These are phyloP conservation scores for Montipora capitata DNA, from an alignment of 92 coral and sea anemone species.

Conservation along the genomic window DNA sequence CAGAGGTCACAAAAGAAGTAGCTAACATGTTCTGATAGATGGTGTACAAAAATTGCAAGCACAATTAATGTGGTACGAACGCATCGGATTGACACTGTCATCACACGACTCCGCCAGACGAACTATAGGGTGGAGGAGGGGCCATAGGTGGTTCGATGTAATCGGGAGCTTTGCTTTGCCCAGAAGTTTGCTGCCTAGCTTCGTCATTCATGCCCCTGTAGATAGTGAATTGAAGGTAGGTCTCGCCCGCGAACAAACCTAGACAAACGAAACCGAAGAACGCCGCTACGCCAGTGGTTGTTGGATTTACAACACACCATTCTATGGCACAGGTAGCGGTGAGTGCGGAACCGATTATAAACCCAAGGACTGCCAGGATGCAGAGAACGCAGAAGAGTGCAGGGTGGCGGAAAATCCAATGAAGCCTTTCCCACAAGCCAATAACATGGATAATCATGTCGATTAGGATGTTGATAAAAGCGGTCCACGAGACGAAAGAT, in stretches of 20 bases:
- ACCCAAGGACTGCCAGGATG: conserved; percentile 78
- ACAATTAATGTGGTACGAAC: no score
- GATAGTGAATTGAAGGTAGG: conserved; percentile 72
- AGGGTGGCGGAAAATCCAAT: conserved; percentile 91
- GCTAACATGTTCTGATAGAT: no score
- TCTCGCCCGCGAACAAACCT: conserved; percentile 82
- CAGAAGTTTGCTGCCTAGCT: conserved; percentile 76
- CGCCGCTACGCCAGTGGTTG: conserved; percentile 83
- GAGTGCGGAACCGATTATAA: conserved; percentile 79
- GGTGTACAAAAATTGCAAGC: no score
- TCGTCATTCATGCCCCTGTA: conserved; percentile 84
- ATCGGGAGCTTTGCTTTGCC: conserved; percentile 10
- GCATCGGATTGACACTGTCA: no score
- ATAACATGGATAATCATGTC: conserved; percentile 87
- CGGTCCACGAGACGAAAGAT: conserved; percentile 92
- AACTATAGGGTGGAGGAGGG: neutral
- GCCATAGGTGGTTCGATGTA: neutral
- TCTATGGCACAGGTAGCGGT: conserved; percentile 67
- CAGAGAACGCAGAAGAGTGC: conserved; percentile 68
- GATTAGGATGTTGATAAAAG: conserved; percentile 85
- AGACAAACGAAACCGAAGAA: conserved; percentile 83
- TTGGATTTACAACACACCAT: conserved; percentile 22
- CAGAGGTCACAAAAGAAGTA: no score
- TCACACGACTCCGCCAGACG: neutral
- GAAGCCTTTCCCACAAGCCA: conserved; percentile 91